phyloP scores from a whole-genome alignment of 2,797 vertebrate species.

The Natrix natrix region DNA sequence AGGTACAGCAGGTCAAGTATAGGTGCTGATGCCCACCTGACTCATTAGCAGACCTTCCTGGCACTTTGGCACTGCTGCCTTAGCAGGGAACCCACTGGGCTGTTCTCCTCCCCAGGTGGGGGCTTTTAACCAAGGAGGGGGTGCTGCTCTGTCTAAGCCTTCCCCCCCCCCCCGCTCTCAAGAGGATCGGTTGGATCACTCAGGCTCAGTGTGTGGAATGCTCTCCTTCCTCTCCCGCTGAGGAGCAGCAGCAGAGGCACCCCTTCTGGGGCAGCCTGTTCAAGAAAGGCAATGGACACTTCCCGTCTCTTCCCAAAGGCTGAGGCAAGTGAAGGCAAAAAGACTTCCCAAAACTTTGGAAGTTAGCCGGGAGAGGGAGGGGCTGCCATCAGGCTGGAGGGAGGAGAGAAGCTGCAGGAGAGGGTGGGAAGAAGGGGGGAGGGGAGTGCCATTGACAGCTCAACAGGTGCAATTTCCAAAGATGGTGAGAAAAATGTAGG shows the following conservation, averaged over 20 bases:
- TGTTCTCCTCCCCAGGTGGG: not conserved
- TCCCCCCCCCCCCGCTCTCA: not conserved
- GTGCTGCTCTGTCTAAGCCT: not conserved
- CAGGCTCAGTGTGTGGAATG: not conserved
- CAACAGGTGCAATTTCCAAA: not conserved
- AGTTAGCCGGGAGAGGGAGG: not conserved
- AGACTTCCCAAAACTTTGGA: not conserved
- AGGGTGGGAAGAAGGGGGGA: not conserved
- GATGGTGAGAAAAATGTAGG: not conserved
- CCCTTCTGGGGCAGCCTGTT: not conserved
- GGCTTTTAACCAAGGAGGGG: not conserved
- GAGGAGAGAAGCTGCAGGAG: not conserved
- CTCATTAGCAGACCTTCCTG: not conserved
- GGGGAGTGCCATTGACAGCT: not conserved
- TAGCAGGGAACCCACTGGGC: not conserved
- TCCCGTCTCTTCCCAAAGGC: not conserved
- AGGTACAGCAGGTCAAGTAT: not conserved
- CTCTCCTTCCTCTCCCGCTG: no score
- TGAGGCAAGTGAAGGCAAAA: not conserved
- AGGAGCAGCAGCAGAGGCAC: not conserved
- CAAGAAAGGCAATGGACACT: not conserved
- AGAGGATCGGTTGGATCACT: not conserved
- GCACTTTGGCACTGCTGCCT: not conserved
- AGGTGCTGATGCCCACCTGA: not conserved
- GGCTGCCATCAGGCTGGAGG: not conserved